Conservation (phyloP, 2,113 vertebrate species). For the Scytalopus superciliaris region DNA sequence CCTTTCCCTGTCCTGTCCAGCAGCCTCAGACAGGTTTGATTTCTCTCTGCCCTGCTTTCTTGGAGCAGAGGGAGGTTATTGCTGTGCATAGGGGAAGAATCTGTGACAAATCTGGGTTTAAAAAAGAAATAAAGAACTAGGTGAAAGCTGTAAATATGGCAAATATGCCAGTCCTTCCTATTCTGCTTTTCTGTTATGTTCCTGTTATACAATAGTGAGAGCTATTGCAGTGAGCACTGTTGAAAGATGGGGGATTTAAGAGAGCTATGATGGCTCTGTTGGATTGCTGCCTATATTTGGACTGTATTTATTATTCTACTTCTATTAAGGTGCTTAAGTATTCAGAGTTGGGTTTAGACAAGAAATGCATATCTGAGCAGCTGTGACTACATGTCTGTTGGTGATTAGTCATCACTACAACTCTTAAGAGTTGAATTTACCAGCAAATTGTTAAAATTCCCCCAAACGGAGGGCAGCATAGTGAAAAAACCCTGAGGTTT, state of each 20-base stretch:
- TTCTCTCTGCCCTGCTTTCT: background rate
- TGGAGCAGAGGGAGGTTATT: background rate
- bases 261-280: constrained; percentile 52
- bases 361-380: constrained; percentile 66
- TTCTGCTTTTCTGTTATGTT: background rate
- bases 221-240: background rate
- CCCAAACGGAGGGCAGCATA: background rate
- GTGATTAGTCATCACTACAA: constrained; percentile 42
- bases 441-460: constrained; percentile 1
- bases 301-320: constrained; percentile 64
- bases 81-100: background rate
- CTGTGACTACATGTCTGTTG: constrained; percentile 64
- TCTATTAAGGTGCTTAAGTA: constrained; percentile 68
- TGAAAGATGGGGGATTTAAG: constrained; percentile 60
- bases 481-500: background rate
- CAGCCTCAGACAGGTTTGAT: background rate
- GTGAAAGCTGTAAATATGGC: constrained; percentile 30
- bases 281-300: constrained; percentile 67
- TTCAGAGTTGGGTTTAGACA: constrained; percentile 69
- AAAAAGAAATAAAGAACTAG: background rate
- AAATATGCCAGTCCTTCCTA: background rate
- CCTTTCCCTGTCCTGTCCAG: background rate
- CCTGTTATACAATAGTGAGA: constrained; percentile 53
- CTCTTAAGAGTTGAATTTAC: constrained; percentile 21
- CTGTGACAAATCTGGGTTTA: background rate